Conservation (phyloP, 1,140 invertebrate genomes). For the Bursaphelenchus mucronatus region DNA sequence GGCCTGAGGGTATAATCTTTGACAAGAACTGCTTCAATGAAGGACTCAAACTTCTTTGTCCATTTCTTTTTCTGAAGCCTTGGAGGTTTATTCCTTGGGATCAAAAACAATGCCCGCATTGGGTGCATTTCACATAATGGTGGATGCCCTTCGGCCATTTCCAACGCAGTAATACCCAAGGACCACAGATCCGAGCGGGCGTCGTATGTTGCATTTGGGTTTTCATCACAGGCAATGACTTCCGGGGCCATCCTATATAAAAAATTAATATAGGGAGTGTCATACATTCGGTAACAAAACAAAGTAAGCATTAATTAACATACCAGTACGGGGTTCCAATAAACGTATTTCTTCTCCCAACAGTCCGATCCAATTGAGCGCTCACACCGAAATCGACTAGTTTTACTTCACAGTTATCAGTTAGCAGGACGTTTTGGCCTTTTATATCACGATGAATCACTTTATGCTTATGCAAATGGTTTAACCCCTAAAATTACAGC, state of each 20-base stretch:
- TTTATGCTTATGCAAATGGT: constrained; percentile 95
- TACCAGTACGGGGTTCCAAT: constrained; percentile 97
- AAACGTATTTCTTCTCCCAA: constrained; percentile 95
- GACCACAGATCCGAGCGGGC: constrained; percentile 98
- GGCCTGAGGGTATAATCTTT: constrained; percentile 97
- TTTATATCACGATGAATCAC: constrained; percentile 99
- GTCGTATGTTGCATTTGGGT: constrained; percentile 98
- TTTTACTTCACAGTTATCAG: constrained; percentile 98
- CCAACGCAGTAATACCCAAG: constrained; percentile 92
- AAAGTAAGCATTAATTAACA: constrained; percentile 18
- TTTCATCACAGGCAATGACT: constrained; percentile 99
- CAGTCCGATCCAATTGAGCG: constrained; percentile 95
- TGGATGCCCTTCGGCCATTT: constrained; percentile 99
- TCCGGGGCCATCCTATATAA: constrained; percentile 70
- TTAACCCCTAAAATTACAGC: constrained; percentile 71
- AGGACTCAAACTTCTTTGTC: constrained; percentile 68
- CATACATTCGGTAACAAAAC: constrained; percentile 19
- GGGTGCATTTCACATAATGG: constrained; percentile 90
- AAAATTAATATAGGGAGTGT: constrained; percentile 15
- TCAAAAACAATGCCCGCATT: constrained; percentile 95
- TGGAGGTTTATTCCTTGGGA: constrained; percentile 92
- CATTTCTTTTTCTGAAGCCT: constrained; percentile 90
- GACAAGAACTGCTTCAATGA: constrained; percentile 79
- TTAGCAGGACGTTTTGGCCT: constrained; percentile 97
- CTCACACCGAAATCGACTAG: constrained; percentile 99